These are phyloP conservation scores for Leuctra nigra DNA, from an alignment of 2,888 invertebrate species.

Conservation along the genomic window DNA sequence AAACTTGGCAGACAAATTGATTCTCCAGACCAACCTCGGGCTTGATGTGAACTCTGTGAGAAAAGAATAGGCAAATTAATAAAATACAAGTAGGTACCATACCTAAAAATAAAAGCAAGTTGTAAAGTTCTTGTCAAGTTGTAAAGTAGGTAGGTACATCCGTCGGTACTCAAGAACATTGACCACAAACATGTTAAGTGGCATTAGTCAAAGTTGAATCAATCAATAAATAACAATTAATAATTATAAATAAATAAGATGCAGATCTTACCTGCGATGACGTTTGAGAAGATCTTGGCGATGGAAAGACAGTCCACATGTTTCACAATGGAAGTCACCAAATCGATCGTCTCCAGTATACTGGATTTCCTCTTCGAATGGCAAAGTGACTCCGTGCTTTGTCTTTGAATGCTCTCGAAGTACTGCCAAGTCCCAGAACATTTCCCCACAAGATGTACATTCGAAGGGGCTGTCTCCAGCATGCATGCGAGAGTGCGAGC, in stretches of 20 bases:
- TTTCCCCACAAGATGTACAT: slow-evolving; percentile 71
- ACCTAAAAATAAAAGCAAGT: too few relatives aligned
- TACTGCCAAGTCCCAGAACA: slow-evolving; percentile 64
- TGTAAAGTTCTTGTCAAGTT: too few relatives aligned
- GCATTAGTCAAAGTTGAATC: too few relatives aligned
- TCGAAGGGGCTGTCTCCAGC: slow-evolving; percentile 75
- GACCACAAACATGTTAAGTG: too few relatives aligned
- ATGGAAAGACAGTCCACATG: slow-evolving; percentile 74
- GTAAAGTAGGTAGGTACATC: too few relatives aligned
- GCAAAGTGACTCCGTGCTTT: slow-evolving; percentile 46
- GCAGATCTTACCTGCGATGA: slow-evolving; percentile 53
- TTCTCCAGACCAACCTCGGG: slow-evolving; percentile 24
- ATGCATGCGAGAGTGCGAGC: slow-evolving; percentile 70
- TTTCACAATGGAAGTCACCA: slow-evolving; percentile 48
- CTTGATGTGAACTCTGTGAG: slow-evolving; percentile 27
- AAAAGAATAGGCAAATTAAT: too few relatives aligned
- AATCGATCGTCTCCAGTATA: slow-evolving; percentile 42
- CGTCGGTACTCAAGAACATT: too few relatives aligned
- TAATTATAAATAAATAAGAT: too few relatives aligned
- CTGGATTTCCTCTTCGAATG: slow-evolving; percentile 38
- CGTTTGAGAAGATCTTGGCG: slow-evolving; percentile 65
- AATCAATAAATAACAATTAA: too few relatives aligned
- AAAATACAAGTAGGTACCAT: too few relatives aligned
- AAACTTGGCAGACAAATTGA: slow-evolving; percentile 68
- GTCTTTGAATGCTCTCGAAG: slow-evolving; percentile 53